These are phyloP conservation scores for Oryctolagus cuniculus DNA, from an alignment of 2,113 vertebrate genomes.

Conservation along the genomic window DNA sequence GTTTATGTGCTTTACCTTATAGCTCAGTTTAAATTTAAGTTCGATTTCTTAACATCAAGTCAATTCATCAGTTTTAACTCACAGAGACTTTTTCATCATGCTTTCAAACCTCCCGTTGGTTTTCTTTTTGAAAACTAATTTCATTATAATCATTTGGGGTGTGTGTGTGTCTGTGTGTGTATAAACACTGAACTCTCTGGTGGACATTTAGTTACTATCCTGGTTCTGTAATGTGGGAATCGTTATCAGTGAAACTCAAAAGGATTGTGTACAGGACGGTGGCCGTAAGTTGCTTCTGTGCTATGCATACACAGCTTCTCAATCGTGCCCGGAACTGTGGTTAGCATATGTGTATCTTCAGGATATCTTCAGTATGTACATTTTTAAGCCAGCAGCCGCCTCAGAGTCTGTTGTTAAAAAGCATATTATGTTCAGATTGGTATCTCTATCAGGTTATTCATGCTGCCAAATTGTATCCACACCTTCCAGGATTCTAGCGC, in stretches of 20 bases:
- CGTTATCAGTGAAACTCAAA: background rate
- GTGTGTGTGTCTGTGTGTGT: background rate
- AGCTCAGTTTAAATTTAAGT: slow-evolving; percentile 26
- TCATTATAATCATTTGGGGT: background rate
- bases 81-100: background rate
- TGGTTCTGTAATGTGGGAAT: background rate
- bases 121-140: background rate
- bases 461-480: background rate
- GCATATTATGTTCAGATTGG: background rate
- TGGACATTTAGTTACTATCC: background rate
- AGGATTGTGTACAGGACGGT: background rate
- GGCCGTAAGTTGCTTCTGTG: background rate
- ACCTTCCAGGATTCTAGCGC: background rate
- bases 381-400: slow-evolving; percentile 4
- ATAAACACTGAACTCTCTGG: background rate
- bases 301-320: background rate
- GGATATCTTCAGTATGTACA: background rate
- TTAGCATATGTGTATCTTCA: background rate
- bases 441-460: background rate
- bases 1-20: background rate
- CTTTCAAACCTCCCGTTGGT: background rate
- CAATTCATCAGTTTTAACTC: background rate
- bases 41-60: background rate
- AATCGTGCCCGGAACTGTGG: background rate
- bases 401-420: background rate